Conservation (phyloP, 2,797 vertebrate genomes). For the Coranthus polyacanthus region DNA sequence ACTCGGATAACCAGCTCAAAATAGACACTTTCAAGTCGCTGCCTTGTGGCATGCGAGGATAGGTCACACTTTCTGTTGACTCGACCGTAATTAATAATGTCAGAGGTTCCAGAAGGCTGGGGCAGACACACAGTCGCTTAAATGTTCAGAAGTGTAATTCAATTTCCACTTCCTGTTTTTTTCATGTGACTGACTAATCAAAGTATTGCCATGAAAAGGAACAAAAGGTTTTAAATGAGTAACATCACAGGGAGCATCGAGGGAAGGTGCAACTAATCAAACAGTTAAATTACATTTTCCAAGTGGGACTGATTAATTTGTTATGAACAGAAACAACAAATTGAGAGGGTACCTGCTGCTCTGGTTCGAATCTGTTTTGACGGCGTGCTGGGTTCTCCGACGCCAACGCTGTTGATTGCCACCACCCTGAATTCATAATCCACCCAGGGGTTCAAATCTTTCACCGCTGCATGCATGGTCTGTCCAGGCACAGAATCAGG, state of each 20-base stretch:
- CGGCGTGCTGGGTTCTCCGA: slow-evolving; percentile 89
- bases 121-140: slow-evolving; percentile 4
- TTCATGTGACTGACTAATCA: slow-evolving; percentile 21
- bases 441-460: slow-evolving; percentile 90
- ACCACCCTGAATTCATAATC: slow-evolving; percentile 93
- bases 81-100: slow-evolving; percentile 56
- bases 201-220: slow-evolving; percentile 45
- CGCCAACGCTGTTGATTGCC: slow-evolving; percentile 89
- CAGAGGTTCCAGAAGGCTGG: slow-evolving; percentile 27
- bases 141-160: too few relatives aligned
- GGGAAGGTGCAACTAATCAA: slow-evolving; percentile 68
- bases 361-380: slow-evolving; percentile 88
- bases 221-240: slow-evolving; percentile 50
- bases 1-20: slow-evolving; percentile 56
- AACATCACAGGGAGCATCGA: slow-evolving; percentile 47
- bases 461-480: slow-evolving; percentile 86
- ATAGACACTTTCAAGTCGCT: slow-evolving; percentile 61
- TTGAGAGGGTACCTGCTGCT: slow-evolving; percentile 85
- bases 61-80: slow-evolving; percentile 50
- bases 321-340: slow-evolving; percentile 52
- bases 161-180: slow-evolving; percentile 1
- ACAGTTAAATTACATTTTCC: slow-evolving; percentile 70
- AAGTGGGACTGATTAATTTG: slow-evolving; percentile 62
- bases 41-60: slow-evolving; percentile 31
- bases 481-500: slow-evolving; percentile 91